Percentiles rank a stretch among this genome's conserved stretches.
Evolutionary conservation across 2,113 vertebrate genomes (phyloP).

Genomic region (Columba janthina): DNA sequence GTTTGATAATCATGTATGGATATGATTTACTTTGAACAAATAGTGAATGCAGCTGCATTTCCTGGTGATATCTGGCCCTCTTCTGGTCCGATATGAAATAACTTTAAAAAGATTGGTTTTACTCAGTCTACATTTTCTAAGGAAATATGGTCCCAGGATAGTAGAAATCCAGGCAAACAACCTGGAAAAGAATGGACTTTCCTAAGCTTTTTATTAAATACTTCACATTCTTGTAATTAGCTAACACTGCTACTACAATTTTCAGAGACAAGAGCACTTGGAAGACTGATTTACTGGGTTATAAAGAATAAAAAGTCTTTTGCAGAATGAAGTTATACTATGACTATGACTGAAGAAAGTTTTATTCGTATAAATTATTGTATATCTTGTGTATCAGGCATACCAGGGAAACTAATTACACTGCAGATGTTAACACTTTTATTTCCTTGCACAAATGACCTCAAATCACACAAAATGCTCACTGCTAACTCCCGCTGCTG

Average conservation of each 20-base stretch:
- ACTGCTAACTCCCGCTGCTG: background rate
- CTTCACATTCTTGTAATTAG: background rate
- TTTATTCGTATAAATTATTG: background rate
- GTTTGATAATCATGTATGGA: background rate
- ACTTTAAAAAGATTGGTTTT: background rate
- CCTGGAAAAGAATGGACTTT: background rate
- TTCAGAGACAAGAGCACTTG: background rate
- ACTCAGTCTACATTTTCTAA: background rate
- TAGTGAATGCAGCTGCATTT: background rate
- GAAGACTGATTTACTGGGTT: background rate
- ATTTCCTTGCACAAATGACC: background rate
- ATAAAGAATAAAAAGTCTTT: background rate
- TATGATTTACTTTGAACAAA: background rate
- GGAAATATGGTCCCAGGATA: background rate
- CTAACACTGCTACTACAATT: background rate
- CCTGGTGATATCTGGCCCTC: background rate
- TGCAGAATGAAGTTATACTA: background rate
- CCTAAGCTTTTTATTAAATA: background rate
- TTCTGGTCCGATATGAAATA: background rate
- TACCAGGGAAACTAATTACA: background rate
- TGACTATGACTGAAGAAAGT: background rate
- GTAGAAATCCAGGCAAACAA: background rate
- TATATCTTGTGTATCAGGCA: background rate
- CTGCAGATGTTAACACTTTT: background rate
- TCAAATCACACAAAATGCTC: accelerated